A percentile compares a stretch with the other conserved stretches of the same genome.
phyloP scores from a whole-genome alignment of 2,113 vertebrate genomes.

The Callochromis pleurospilus region DNA sequence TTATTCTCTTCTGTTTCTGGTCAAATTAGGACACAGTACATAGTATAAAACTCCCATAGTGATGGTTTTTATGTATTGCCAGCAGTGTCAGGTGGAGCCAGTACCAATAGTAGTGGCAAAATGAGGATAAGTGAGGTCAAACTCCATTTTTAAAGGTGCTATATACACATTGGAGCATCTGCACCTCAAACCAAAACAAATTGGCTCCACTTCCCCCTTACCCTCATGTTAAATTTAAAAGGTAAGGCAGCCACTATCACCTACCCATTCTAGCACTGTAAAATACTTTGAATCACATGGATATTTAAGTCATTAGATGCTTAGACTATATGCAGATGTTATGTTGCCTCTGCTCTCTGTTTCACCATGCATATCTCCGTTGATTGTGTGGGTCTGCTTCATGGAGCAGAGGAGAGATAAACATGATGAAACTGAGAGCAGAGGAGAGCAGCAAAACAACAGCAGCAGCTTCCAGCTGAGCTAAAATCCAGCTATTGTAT shows the following conservation, averaged over 20 bases:
- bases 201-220: neutral
- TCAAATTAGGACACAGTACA: conserved; percentile 34
- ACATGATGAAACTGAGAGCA: neutral
- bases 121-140: conserved; percentile 20
- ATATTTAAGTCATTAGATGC: neutral
- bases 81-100: neutral
- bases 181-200: neutral
- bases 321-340: neutral
- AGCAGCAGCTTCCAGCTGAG: neutral
- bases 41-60: neutral
- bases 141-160: neutral
- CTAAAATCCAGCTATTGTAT: neutral
- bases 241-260: neutral
- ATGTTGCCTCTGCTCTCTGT: neutral
- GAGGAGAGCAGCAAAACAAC: neutral
- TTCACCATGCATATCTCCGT: neutral
- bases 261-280: neutral
- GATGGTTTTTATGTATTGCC: neutral
- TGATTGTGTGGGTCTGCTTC: neutral
- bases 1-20: conserved; percentile 21
- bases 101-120: neutral
- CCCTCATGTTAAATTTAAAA: neutral
- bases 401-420: neutral
- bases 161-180: neutral
- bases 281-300: neutral